Percentiles rank a stretch among this genome's conserved stretches.
Evolutionary conservation across 2,113 vertebrate species (phyloP).

Genomic region (Nyctibius bracteatus): DNA sequence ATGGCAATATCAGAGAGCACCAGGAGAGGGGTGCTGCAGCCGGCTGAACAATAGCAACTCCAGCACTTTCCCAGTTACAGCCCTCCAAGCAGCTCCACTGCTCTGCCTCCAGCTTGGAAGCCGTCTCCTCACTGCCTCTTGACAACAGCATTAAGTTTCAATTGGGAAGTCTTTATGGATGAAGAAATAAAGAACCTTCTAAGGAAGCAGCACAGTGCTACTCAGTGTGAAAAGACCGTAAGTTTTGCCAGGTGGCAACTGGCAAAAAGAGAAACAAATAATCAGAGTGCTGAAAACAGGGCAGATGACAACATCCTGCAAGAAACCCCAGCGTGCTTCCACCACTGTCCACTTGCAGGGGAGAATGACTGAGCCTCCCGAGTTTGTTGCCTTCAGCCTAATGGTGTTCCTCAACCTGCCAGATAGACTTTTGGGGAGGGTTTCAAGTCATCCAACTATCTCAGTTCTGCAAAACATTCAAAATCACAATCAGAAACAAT

Average conservation of each 20-base stretch:
- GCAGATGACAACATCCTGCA: neutral
- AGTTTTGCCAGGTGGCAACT: neutral
- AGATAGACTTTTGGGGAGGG: neutral
- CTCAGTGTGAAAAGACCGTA: neutral
- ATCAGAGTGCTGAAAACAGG: neutral
- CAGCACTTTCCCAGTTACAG: neutral
- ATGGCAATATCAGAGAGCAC: conserved; percentile 27
- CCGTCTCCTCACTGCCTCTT: neutral
- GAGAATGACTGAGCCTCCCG: neutral
- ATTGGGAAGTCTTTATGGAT: neutral
- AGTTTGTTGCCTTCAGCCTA: neutral
- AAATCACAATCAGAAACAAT: neutral
- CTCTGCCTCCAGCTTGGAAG: neutral
- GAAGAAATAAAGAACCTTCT: neutral
- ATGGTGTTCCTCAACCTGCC: neutral
- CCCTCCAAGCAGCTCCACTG: neutral
- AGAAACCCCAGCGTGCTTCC: neutral
- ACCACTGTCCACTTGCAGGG: neutral
- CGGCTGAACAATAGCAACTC: neutral
- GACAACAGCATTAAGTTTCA: neutral
- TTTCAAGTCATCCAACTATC: neutral
- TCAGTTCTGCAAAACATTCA: neutral
- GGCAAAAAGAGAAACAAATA: neutral
- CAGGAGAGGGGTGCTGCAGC: neutral
- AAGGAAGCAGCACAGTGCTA: neutral